Evolutionary conservation across 2,888 invertebrate genomes (phyloP).

Genomic region (Lepetodrilus schrolli): DNA sequence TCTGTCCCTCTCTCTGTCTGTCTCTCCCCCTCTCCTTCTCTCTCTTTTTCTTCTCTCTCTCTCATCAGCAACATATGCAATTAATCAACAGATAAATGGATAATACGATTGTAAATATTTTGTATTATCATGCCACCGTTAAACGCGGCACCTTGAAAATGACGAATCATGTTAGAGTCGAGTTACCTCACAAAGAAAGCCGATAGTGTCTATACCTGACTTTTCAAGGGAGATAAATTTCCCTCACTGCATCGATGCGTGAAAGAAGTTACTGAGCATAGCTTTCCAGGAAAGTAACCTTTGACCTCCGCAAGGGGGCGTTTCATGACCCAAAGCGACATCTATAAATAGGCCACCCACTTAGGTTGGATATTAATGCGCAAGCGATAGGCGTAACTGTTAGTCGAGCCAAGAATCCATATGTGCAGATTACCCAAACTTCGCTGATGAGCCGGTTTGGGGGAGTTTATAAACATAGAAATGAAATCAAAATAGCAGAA

Average conservation of each 20-base stretch:
- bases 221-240: slow-evolving; percentile 26
- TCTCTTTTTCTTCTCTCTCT: too few relatives aligned
- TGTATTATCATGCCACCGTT: not conserved
- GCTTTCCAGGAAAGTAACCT: not conserved
- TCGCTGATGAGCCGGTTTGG: not conserved
- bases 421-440: not conserved
- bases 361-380: not conserved
- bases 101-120: not conserved
- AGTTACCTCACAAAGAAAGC: not conserved
- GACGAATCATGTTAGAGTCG: not conserved
- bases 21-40: too few relatives aligned
- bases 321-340: slow-evolving; percentile 22
- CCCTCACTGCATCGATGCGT: not conserved
- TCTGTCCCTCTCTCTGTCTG: too few relatives aligned
- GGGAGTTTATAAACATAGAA: not conserved
- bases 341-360: not conserved
- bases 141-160: not conserved
- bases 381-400: not conserved
- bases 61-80: too few relatives aligned
- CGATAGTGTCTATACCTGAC: not conserved
- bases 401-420: not conserved
- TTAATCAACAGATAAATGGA: too few relatives aligned
- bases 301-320: slow-evolving; percentile 15
- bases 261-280: not conserved
- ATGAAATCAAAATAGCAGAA: not conserved